A percentile compares a stretch with the other conserved stretches of the same genome.
Evolutionary conservation across 2,113 vertebrate genomes (phyloP).

Genomic region (Motacilla alba): DNA sequence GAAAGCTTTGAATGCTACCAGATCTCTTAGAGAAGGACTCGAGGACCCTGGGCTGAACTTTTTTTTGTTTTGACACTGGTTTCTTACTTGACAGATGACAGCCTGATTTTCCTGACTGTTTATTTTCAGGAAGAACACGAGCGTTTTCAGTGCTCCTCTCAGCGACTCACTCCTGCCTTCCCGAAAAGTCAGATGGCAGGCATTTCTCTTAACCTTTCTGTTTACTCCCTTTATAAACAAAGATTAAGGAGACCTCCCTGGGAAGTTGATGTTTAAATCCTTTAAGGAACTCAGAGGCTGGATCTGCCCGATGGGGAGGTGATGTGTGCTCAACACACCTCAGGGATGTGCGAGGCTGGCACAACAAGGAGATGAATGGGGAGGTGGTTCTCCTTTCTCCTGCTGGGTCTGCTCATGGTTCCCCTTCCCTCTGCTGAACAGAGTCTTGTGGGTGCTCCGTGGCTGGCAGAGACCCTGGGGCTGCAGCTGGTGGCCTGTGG

Average conservation of each 20-base stretch:
- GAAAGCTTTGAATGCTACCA: not conserved
- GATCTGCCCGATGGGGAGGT: rapidly evolving
- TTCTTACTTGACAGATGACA: not conserved
- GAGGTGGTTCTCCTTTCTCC: not conserved
- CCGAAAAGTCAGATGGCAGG: not conserved
- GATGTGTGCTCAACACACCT: rapidly evolving
- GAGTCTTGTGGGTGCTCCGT: not conserved
- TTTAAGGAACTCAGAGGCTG: not conserved
- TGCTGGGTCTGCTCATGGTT: not conserved
- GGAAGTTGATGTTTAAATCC: not conserved
- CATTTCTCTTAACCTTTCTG: not conserved
- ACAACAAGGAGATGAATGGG: rapidly evolving
- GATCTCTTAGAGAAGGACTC: not conserved
- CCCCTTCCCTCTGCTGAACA: not conserved
- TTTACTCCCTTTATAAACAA: slow-evolving; percentile 16
- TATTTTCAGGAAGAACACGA: not conserved
- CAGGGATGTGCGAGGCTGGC: rapidly evolving
- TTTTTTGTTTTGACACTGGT: not conserved
- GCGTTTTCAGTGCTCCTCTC: not conserved
- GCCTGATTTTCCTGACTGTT: not conserved
- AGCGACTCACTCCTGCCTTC: not conserved
- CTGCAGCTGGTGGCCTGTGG: slow-evolving; percentile 35
- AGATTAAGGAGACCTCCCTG: not conserved
- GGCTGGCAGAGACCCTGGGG: not conserved
- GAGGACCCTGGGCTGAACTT: not conserved